Base-by-base conservation (phyloP, 2,888 invertebrate species). In the Eurytoma adleriae region DNA sequence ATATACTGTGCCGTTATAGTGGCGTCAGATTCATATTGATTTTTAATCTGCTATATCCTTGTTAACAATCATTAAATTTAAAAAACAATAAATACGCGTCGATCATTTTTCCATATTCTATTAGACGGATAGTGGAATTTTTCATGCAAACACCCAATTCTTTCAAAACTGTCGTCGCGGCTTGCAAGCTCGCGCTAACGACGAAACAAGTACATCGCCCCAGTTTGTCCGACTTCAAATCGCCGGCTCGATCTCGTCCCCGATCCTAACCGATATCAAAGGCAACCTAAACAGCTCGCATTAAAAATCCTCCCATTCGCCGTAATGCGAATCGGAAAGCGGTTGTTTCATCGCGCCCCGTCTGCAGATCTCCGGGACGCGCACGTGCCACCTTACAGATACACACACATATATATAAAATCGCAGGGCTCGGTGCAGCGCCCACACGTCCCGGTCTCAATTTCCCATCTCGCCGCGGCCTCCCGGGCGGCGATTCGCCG, bases 271-370 rank as follows among this genome's bases (percentile, higher is more conserved):
- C 40, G 40, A 50, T 20, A 61, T 27, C 7, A 48, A 40, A 48
- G n/a, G 48, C 18, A 30, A 12, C 2, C n/a, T n/a, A 40, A 14
- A 64, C 20, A 68, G 16, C 10, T n/a, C n/a, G 52, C 66, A 85
- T 85, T 84, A 84, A 86, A 85, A 86, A 84, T 85, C 86, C 40
- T 86, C 84, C 84, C 86, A 85, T 88, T 87, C 84, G 82, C 84
- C 82, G 86, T 86, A 87, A 89, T 85, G 86, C 83, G 87, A 86
- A 85, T 87, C 83, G 85, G 82, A 87, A 84, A 83, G 84, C 86
- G 80, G 86, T 81, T 75, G 78, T 67, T 48, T 59, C 27, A 0
- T 1, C 3, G 14, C 72, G 81, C 30, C 82, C 79, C 75, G 84
- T 24, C 24, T 2, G 85, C 89, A 88, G 88, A 88, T 87, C 87